Evolutionary conservation across 2,113 vertebrate genomes (phyloP).

Genomic region (Isurus oxyrinchus): DNA sequence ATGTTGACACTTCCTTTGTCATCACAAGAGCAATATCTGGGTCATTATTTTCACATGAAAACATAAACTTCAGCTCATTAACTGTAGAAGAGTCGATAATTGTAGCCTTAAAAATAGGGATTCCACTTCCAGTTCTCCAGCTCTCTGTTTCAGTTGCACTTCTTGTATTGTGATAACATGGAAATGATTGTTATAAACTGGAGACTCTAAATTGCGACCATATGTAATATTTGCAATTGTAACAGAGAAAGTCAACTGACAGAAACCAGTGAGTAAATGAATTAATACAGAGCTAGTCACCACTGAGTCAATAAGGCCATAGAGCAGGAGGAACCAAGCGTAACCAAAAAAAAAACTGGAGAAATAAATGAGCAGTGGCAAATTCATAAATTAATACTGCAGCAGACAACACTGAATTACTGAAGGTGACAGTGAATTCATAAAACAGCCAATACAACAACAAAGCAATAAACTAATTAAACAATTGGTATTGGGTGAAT

Average conservation of each 20-base stretch:
- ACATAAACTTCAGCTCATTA: neutral
- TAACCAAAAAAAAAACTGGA: neutral
- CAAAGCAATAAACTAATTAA: conserved; percentile 1
- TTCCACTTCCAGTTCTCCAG: neutral
- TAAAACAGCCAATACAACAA: neutral
- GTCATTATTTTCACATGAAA: neutral
- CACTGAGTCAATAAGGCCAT: neutral
- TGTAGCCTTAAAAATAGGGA: neutral
- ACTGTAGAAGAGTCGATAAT: neutral
- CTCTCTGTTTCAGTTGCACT: neutral
- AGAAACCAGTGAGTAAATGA: neutral
- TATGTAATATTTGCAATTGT: neutral
- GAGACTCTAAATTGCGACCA: neutral
- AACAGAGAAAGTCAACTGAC: neutral
- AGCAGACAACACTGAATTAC: neutral
- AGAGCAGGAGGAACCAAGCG: neutral
- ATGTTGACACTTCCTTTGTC: neutral
- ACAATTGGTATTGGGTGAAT: neutral
- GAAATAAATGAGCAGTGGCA: neutral
- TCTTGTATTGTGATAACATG: neutral
- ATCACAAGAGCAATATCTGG: neutral
- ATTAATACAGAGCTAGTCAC: neutral
- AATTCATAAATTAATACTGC: neutral
- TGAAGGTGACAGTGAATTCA: neutral
- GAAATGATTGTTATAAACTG: neutral